phyloP scores from a whole-genome alignment of 2,113 vertebrate species.

The Halichoerus grypus region DNA sequence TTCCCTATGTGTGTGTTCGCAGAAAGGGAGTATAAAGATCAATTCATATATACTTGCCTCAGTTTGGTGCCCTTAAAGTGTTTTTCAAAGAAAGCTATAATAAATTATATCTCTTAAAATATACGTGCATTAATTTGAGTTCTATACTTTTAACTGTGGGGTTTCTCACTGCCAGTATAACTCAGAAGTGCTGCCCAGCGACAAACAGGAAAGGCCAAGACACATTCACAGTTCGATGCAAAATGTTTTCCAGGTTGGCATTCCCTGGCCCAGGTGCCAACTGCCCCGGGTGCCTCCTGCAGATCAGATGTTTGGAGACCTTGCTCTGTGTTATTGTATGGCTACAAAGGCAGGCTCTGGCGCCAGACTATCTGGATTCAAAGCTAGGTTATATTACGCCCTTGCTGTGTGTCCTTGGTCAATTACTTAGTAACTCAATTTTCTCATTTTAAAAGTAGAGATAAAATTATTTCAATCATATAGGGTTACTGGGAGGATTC shows the following conservation, averaged over 20 bases:
- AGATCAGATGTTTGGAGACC: background rate
- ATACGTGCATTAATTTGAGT: background rate
- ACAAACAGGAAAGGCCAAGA: background rate
- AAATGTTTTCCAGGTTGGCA: background rate
- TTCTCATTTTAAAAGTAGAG: background rate
- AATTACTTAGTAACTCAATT: background rate
- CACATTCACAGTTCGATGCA: background rate
- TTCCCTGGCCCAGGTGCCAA: too few relatives aligned
- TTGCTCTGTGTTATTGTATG: background rate
- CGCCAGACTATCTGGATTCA: background rate
- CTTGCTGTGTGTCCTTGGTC: background rate
- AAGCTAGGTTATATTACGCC: background rate
- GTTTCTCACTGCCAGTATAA: background rate
- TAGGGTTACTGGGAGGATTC: background rate
- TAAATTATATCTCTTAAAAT: background rate
- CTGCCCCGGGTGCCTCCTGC: background rate
- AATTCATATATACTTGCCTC: background rate
- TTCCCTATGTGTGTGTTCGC: background rate
- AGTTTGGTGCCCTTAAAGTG: background rate
- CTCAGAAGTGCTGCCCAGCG: background rate
- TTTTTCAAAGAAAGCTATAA: background rate
- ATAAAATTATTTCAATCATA: slow-evolving; percentile 40
- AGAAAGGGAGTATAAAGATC: background rate
- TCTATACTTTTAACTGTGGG: background rate
- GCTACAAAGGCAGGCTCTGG: background rate